Percentiles rank a stretch among this genome's conserved stretches.
These are phyloP conservation scores for Holothuria scabra DNA, from an alignment of 53 echinoderm and acorn worm genomes.

Conservation along the genomic window DNA sequence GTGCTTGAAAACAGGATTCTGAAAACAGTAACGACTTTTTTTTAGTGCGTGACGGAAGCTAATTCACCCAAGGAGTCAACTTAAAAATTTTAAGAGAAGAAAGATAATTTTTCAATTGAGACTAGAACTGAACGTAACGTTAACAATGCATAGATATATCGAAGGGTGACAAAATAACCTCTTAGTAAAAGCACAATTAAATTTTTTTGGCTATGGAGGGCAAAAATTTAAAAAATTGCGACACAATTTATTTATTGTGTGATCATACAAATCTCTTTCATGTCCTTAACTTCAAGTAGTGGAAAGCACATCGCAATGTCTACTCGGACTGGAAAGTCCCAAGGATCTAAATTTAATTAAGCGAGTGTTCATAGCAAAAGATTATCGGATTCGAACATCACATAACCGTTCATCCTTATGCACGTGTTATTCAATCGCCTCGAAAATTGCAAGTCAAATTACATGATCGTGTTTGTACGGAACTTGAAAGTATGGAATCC, in stretches of 20 bases:
- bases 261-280: no score
- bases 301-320: no score
- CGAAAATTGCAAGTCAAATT: constrained; percentile 54
- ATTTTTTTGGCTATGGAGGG: not conserved
- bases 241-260: no score
- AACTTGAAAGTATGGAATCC: constrained; percentile 52
- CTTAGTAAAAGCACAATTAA: not conserved
- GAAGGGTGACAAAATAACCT: not conserved
- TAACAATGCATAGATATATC: not conserved
- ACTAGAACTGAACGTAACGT: constrained; percentile 3
- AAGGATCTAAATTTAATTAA: constrained; percentile 15
- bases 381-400: constrained; percentile 8
- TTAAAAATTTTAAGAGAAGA: not conserved
- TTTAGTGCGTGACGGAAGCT: not conserved
- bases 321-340: not conserved
- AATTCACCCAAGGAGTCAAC: not conserved
- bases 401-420: constrained; percentile 41
- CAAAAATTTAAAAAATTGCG: no score
- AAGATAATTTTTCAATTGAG: not conserved
- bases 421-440: constrained; percentile 52
- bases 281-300: no score
- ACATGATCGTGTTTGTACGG: constrained; percentile 1
- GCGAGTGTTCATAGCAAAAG: not conserved
- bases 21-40: not conserved
- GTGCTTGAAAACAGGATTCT: not conserved